Evolutionary conservation across 2,888 invertebrate genomes (phyloP), one percentile per base, ranked within the genome.

Genomic region (Stenurella melanura): DNA sequence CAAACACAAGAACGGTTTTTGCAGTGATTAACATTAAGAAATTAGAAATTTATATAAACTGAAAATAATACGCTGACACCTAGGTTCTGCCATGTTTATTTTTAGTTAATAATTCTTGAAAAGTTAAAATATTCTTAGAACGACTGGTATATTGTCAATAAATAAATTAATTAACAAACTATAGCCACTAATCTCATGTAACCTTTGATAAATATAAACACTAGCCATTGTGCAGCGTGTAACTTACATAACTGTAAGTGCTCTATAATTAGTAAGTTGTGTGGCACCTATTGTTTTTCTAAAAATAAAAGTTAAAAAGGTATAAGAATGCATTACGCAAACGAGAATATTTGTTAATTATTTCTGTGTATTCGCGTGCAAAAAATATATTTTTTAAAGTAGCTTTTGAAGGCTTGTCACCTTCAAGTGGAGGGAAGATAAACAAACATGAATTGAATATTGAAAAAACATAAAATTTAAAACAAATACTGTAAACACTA

Each of bases 241-340:
- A 19, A n/a, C 5, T 60, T 60, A 21, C 61, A 42, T 50, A 67
- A 67, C 54, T 12, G 10, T 54, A 21, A 54, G 74, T 74, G 73
- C 56, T 79, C 80, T 79, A 79, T 76, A 79, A 79, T 75, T 80
- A 80, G 75, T 70, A 7, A 66, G 69, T 73, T 56, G 74, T 79
- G 67, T 69, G 68, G 76, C 75, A 74, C 60, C 78, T 75, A 82
- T 82, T 82, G 81, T 82, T 79, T 74, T 64, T 74, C 80, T 81
- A 82, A 79, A 76, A 76, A 81, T 81, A 82, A 74, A 75, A 50
- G 61, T 67, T 19, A 42, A 26, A 30, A 42, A 63, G 70, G 60
- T 38, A 19, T 30, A 19, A 70, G 61, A 72, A 50, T 38, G 63
- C 19, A 38, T 63, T 63, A 63, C 63, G 63, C 63, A 63, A 72